phyloP scores from a whole-genome alignment of 35 echinoderm and acorn worm genomes.

The Chiridota heheva region DNA sequence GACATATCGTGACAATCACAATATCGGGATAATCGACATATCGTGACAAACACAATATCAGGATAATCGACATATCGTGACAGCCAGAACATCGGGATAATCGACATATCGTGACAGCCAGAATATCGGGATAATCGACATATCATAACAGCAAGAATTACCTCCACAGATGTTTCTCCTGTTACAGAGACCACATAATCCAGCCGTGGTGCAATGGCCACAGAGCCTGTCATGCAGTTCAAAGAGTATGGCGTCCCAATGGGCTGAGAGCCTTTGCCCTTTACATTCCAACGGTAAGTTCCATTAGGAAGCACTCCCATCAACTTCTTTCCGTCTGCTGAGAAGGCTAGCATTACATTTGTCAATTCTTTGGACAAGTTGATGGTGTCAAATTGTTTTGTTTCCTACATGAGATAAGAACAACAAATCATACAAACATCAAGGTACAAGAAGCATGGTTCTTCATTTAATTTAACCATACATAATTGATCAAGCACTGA shows the following conservation, averaged over 20 bases:
- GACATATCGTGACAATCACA: background rate
- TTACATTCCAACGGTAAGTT: conserved; percentile 62
- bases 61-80: too few species aligned
- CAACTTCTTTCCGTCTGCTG: conserved; percentile 55
- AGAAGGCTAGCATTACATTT: conserved; percentile 63
- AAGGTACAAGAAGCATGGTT: too few species aligned
- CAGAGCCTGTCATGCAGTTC: conserved; percentile 22
- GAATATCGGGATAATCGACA: background rate
- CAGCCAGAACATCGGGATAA: too few species aligned
- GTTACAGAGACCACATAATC: conserved; percentile 46
- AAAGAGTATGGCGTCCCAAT: conserved; percentile 51
- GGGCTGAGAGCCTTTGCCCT: conserved; percentile 42
- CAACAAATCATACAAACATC: too few species aligned
- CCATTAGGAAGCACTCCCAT: conserved; percentile 68
- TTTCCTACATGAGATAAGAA: too few species aligned
- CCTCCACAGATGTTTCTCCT: conserved; percentile 20
- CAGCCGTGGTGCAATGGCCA: conserved; percentile 56
- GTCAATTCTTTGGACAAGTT: conserved; percentile 28
- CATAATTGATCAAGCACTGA: too few species aligned
- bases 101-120: background rate
- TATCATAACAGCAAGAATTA: conserved; percentile 16
- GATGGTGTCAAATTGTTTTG: conserved; percentile 46
- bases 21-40: too few species aligned
- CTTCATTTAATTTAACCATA: too few species aligned
- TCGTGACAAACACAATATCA: too few species aligned